Base-by-base conservation (phyloP, 2,113 vertebrate species). In the Potamarius usumacintae region DNA sequence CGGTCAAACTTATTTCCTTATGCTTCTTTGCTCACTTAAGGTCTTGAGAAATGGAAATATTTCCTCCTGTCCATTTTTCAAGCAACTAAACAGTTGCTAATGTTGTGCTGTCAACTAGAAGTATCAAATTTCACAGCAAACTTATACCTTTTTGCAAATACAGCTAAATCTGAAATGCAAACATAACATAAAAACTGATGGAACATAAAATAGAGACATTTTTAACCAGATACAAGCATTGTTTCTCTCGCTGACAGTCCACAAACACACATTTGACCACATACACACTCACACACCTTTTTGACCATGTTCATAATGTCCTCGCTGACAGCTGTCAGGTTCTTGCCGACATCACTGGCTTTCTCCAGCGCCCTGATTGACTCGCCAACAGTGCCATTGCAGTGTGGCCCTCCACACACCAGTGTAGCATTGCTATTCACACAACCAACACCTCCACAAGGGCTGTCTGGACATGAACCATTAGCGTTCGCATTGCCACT, bases 391-490 rank as follows among this genome's bases (percentile, higher is more conserved):
- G 96, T 94, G 74, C 97, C 97, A 0, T 87, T 77, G 65, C 96
- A 98, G 18, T 91, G 92, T 0, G 34, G 78, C 20, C 95, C 95
- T 52, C 96, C 96, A 0, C 97, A 98, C 0, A 10, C 92, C 17
- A 82, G 91, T 1, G 78, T 90, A 10, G 96, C 96, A 0, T 0
- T 25, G 0, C 89, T 15, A 65, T 96, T 95, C 42, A 27, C 91
- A 90, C 97, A 98, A 86, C 95, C 94, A 0, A 95, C 95, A 12
- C 97, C 97, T 15, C 97, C 96, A 0, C 96, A 98, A 1, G 48
- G 76, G 0, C 94, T 91, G 1, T 93, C 83, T 2, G 92, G 25
- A 1, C 96, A 97, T 80, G 89, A 94, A 82, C 91, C 95, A 7
- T 94, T 92, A 62, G n/a, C 63, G 9, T 67, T 91, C 78, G 67